Conservation (phyloP, 2,888 invertebrate species). For the Hyles lineata region DNA sequence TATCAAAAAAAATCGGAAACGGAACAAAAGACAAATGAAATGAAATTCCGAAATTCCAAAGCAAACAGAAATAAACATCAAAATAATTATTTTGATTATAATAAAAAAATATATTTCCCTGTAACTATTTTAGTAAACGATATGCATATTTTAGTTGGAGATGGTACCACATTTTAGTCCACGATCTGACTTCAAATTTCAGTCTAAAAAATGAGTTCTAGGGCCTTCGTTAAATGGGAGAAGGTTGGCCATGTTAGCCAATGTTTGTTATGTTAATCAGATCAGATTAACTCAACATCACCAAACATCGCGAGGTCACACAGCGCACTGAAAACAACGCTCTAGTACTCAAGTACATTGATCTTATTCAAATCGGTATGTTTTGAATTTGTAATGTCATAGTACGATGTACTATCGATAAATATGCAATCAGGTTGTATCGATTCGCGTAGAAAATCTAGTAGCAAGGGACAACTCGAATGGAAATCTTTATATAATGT, state of each 20-base stretch:
- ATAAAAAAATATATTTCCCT: no score
- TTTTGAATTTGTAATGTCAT: conserved; percentile 15
- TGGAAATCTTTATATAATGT: conserved; percentile 14
- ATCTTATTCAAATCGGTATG: conserved; percentile 13
- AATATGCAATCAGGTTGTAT: conserved; percentile 4
- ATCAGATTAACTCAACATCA: conserved; percentile 34
- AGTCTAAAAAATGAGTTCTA: neutral
- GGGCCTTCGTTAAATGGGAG: neutral
- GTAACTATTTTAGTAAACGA: no score
- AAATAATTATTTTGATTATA: no score
- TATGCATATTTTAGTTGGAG: no score
- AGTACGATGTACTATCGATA: conserved; percentile 11
- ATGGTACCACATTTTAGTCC: no score
- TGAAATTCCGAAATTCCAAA: no score
- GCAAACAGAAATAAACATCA: no score
- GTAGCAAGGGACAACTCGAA: neutral
- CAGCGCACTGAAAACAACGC: conserved; percentile 9
- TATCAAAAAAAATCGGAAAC: no score
- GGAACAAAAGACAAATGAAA: no score
- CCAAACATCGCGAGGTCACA: conserved; percentile 34
- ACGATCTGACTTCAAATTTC: neutral
- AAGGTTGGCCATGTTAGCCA: conserved; percentile 31
- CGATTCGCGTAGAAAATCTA: conserved; percentile 17
- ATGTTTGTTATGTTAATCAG: conserved; percentile 37
- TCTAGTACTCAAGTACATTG: conserved; percentile 12